Base-by-base conservation (phyloP, 2,888 invertebrate species). In the Malachius bipustulatus region DNA sequence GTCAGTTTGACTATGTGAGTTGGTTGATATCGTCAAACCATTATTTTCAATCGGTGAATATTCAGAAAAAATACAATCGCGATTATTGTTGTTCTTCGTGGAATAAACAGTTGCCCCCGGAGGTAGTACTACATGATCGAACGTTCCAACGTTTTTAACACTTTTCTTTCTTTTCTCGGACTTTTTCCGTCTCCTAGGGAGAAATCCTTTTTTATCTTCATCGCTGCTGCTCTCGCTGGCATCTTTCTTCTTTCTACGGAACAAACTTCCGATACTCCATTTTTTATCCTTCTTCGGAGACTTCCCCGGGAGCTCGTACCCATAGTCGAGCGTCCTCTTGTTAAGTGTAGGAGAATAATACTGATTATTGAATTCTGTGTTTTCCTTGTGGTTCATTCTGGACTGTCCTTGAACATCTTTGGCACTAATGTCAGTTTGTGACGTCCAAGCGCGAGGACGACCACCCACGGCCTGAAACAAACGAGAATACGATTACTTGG, bases 201-300 rank as follows among this genome's bases (percentile, higher is more conserved):
- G 59, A 26, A 60, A 57, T 36, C 57, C 59, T 39, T 53, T 54
- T 28, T 57, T 56, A 19, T 52, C 51, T 8, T 55, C 54, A 14
- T 67, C 67, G 16, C 64, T 66, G 16, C 65, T 66, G 30, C 65
- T 67, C 35, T 71, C 71, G 30, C 66, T 70, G 44, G 73, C 75
- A 40, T 75, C 73, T 45, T 77, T 76, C 59, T 82, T 82, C 61
- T 80, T 80, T 54, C 79, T 70, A 42, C 81, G 70, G 54, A 87
- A 81, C 2, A 87, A 68, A 49, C 78, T 80, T 4, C 85, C 83
- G 28, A 87, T 71, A 4, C 82, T 81, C 85, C 85, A 87, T 60
- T 82, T 83, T 52, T 71, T 73, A 47, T 64, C 66, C 47, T 77
- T 79, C 49, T 75, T 77, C 40, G 53, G 47, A 59, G 63, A 57